Evolutionary conservation across 2,113 vertebrate genomes (phyloP).

Genomic region (Callipepla squamata): DNA sequence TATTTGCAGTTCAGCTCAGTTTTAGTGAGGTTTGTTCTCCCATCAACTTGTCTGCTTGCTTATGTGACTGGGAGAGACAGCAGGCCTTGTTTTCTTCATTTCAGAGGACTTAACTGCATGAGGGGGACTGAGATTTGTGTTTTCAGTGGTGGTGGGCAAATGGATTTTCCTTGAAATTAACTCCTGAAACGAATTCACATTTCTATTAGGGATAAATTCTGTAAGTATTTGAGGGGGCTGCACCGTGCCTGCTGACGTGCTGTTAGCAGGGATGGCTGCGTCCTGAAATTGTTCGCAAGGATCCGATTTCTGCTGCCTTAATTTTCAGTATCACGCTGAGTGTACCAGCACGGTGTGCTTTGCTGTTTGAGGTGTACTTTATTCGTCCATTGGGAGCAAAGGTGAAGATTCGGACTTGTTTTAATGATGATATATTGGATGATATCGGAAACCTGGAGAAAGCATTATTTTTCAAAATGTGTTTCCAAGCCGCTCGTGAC

Average conservation of each 20-base stretch:
- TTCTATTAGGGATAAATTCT: neutral
- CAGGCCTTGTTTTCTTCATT: neutral
- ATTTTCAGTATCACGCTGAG: neutral
- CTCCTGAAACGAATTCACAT: neutral
- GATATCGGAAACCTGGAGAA: constrained; percentile 72
- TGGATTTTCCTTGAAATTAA: neutral
- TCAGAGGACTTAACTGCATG: neutral
- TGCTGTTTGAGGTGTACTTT: neutral
- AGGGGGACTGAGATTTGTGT: neutral
- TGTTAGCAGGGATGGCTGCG: neutral
- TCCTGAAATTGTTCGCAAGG: neutral
- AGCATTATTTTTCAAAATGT: constrained; percentile 71
- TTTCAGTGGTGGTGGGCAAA: neutral
- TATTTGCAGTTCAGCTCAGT: neutral
- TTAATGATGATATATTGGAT: constrained; percentile 39
- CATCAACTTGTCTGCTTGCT: neutral
- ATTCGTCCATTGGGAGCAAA: constrained; percentile 33
- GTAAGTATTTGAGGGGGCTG: neutral
- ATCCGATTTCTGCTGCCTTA: neutral
- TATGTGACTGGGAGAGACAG: neutral
- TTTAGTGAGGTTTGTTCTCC: neutral
- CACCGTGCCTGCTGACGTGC: neutral
- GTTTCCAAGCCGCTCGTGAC: constrained; percentile 71
- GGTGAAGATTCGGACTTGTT: constrained; percentile 25
- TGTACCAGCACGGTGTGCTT: neutral